phyloP scores from a whole-genome alignment of 2,113 vertebrate genomes.

The Heterocephalus glaber region DNA sequence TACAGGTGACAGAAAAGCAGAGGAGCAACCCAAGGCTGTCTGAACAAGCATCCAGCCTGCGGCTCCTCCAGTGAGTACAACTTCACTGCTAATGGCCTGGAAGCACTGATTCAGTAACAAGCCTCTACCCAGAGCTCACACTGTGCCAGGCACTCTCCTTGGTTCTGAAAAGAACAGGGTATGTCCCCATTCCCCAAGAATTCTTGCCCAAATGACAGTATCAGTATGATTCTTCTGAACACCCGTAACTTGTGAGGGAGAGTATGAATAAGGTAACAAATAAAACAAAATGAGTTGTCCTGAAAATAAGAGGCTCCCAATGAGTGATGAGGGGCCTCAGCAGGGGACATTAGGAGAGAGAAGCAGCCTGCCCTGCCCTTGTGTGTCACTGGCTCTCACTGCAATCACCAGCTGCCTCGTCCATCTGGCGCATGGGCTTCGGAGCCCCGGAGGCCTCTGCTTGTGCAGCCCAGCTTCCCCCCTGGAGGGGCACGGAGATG shows the following conservation, averaged over 20 bases:
- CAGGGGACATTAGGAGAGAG: neutral
- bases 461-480: neutral
- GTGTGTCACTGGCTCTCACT: neutral
- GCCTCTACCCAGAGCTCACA: neutral
- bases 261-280: neutral
- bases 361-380: neutral
- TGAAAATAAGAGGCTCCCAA: neutral
- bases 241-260: neutral
- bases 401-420: neutral
- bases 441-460: neutral
- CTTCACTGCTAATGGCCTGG: neutral
- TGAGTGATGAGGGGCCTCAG: neutral
- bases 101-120: neutral
- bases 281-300: constrained; percentile 21
- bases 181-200: neutral
- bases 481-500: neutral
- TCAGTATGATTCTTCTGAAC: neutral
- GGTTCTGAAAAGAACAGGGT: neutral
- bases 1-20: neutral
- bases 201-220: neutral
- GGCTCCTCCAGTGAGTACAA: neutral
- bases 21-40: fast-evolving
- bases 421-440: neutral
- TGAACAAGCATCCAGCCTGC: neutral
- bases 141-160: neutral